Evolutionary conservation across 2,113 vertebrate species (phyloP).

Genomic region (Strigops habroptila): DNA sequence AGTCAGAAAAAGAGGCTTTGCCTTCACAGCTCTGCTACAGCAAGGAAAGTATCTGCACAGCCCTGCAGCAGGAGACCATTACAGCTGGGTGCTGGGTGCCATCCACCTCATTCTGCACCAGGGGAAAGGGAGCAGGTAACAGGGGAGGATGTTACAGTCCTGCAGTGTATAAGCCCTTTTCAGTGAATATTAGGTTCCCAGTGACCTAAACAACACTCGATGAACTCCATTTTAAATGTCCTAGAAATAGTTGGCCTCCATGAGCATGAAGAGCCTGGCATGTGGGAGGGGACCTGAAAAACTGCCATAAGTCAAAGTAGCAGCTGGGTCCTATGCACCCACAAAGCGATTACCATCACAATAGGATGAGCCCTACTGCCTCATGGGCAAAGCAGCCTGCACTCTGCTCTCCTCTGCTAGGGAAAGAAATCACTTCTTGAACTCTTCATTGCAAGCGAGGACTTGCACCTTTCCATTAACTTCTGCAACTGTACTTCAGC

Average conservation of each 20-base stretch:
- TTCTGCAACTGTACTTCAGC: not conserved
- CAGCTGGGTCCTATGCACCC: not conserved
- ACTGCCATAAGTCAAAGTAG: not conserved
- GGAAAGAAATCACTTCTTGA: not conserved
- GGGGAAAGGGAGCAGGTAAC: not conserved
- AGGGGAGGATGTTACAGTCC: not conserved
- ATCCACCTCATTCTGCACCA: not conserved
- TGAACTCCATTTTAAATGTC: not conserved
- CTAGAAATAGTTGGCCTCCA: not conserved
- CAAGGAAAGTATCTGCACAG: not conserved
- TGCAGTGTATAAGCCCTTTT: not conserved
- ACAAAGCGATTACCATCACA: rapidly evolving
- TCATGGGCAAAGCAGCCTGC: not conserved
- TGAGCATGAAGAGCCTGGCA: not conserved
- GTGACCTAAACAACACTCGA: not conserved
- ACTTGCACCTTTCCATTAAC: not conserved
- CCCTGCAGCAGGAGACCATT: not conserved
- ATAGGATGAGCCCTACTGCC: not conserved
- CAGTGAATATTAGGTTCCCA: not conserved
- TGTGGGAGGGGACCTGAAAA: not conserved
- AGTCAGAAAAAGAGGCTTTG: not conserved
- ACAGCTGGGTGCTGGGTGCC: not conserved
- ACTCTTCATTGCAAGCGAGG: not conserved
- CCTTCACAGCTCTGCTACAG: not conserved
- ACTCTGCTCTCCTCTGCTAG: not conserved